phyloP scores from a whole-genome alignment of 2,797 vertebrate species.

The Sardinella longiceps region DNA sequence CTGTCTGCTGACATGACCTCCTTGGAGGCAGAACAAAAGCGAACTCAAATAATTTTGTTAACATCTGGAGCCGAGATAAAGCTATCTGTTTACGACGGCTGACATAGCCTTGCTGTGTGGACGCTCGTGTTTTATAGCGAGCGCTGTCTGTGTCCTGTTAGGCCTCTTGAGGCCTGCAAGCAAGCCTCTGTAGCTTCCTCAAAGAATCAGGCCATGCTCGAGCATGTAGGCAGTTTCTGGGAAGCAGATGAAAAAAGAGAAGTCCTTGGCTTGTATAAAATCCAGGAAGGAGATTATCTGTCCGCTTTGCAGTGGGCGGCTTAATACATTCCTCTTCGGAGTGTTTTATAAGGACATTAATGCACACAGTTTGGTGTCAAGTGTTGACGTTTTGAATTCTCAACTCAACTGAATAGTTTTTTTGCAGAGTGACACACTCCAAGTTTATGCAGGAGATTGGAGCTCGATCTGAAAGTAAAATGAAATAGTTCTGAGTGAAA shows the following conservation, averaged over 20 bases:
- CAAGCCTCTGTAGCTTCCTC: slow-evolving; percentile 5
- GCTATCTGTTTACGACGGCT: slow-evolving; percentile 18
- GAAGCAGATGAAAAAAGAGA: neutral
- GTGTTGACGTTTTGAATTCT: neutral
- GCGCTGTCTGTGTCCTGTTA: slow-evolving; percentile 7
- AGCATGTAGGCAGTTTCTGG: neutral
- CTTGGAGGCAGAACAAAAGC: slow-evolving; percentile 23
- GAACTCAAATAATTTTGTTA: slow-evolving; percentile 11
- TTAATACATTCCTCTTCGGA: neutral
- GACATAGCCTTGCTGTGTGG: slow-evolving; percentile 12
- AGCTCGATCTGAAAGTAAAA: neutral
- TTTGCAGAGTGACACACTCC: neutral
- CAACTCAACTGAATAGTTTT: neutral
- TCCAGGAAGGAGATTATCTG: slow-evolving; percentile 8
- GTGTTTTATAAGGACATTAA: neutral
- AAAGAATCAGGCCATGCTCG: neutral
- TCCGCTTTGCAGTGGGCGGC: neutral
- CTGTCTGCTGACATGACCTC: slow-evolving; percentile 16
- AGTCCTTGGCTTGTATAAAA: neutral
- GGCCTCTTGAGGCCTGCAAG: neutral
- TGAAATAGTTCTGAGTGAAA: neutral
- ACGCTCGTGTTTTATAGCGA: neutral
- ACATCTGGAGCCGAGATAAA: slow-evolving; percentile 21
- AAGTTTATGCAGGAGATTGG: neutral
- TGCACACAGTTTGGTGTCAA: neutral